Evolutionary conservation across 2,797 vertebrate genomes (phyloP), one percentile per base, ranked within the genome.

Genomic region (Momotus momota): DNA sequence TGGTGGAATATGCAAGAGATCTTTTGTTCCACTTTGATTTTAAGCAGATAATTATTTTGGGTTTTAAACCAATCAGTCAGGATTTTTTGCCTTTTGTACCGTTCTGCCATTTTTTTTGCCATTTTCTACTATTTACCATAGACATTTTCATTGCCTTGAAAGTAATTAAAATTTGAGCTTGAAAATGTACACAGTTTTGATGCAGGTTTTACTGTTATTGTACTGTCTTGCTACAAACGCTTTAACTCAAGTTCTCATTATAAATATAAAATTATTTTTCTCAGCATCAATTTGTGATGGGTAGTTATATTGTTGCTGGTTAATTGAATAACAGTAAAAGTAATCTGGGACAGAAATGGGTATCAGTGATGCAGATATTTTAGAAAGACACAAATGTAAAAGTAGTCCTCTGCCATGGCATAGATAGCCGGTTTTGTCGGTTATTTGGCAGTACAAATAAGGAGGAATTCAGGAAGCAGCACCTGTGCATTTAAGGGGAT

Each of bases 181-280:
- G n/a, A 75, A 86, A 81, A 40, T 11, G 6, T 3, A 1, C 12
- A 5, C 2, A 14, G 0, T 35, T 82, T 60, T 58, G 13, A 5
- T 66, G 31, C 21, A 71, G 9, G 19, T 45, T 79, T 40, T 51
- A 20, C 27, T n/a, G 55, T 25, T 16, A 2, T 38, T 45, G n/a
- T 49, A 14, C 35, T 66, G 2, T 18, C 54, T 54, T 40, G 6
- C 29, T 66, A 72, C 5, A 69, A 51, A 40, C 6, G 15, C 54
- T 49, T 61, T 35, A 71, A 48, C 20, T 91, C 2, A 33, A 61
- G 27, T 9, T 8, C 2, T 74, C 51, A 49, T 73, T 54, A 29
- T 61, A 43, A 67, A 27, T 60, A 41, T 9, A 7, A 73, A 73
- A 10, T 19, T 58, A 17, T 55, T 93, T 84, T 84, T 43, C 65